Conservation (phyloP, 2,113 vertebrate genomes). For the Ageneiosus marmoratus region DNA sequence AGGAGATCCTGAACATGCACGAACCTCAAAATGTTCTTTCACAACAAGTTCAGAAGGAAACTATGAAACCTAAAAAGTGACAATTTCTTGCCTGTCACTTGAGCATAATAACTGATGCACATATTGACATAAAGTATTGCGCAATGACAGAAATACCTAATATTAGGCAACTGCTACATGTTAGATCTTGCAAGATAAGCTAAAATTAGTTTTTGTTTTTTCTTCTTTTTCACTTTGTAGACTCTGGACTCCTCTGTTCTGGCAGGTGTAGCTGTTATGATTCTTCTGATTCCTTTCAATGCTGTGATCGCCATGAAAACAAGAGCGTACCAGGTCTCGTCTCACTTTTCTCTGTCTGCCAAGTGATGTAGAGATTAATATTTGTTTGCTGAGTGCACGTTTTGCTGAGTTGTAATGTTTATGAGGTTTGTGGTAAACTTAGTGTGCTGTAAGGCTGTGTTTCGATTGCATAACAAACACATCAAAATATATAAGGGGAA, state of each 20-base stretch:
- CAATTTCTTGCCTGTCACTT: background rate
- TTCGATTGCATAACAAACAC: background rate
- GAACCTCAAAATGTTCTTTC: background rate
- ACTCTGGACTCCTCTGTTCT: slow-evolving; percentile 86
- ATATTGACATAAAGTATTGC: background rate
- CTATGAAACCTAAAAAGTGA: too few species aligned
- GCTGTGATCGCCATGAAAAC: slow-evolving; percentile 89
- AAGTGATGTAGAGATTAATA: background rate
- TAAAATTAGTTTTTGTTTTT: background rate
- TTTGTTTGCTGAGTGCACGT: background rate
- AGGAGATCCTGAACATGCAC: background rate
- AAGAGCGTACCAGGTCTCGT: slow-evolving; percentile 82
- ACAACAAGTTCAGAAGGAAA: background rate
- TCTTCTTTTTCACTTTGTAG: slow-evolving; percentile 62
- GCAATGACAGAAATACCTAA: background rate
- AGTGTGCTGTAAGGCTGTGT: background rate
- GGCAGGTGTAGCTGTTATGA: slow-evolving; percentile 89
- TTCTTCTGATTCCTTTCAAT: slow-evolving; percentile 94
- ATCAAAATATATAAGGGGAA: background rate
- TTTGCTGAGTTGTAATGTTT: background rate
- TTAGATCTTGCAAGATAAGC: background rate
- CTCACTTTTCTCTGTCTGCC: slow-evolving; percentile 1
- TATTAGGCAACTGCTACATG: background rate
- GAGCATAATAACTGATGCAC: background rate
- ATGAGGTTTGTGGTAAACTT: background rate